Percentiles rank a stretch among this genome's conserved stretches.
Evolutionary conservation across 2,113 vertebrate genomes (phyloP).

Genomic region (Paracanthobrama guichenoti): DNA sequence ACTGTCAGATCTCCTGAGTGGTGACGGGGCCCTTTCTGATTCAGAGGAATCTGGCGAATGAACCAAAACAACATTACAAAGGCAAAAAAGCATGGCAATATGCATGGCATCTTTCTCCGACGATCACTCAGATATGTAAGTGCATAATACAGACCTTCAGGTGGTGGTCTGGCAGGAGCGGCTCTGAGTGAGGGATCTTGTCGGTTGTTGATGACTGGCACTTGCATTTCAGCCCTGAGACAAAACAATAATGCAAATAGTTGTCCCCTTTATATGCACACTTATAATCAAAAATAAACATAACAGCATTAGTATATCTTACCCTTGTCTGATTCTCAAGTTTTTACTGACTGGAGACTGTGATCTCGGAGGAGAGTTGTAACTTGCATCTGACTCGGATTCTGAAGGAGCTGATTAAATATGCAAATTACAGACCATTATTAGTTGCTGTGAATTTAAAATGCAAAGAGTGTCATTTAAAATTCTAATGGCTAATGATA

Average conservation of each 20-base stretch:
- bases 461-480: background rate
- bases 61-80: conserved; percentile 1
- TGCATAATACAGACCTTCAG: conserved; percentile 63
- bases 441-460: background rate
- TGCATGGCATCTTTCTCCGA: too few relatives aligned
- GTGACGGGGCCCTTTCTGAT: conserved; percentile 65
- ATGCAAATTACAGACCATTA: background rate
- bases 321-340: conserved; percentile 61
- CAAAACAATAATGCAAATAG: background rate
- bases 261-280: background rate
- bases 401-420: conserved; percentile 63
- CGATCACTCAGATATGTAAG: too few relatives aligned
- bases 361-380: conserved; percentile 59
- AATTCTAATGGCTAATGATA: background rate
- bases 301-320: conserved; percentile 22
- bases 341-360: conserved; percentile 44
- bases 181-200: conserved; percentile 53
- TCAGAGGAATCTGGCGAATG: conserved; percentile 68
- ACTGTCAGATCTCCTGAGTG: conserved; percentile 72
- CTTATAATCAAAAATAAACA: background rate
- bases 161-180: conserved; percentile 59
- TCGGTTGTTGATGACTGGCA: conserved; percentile 44
- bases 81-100: background rate
- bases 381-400: conserved; percentile 73
- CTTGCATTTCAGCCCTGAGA: conserved; percentile 60